A percentile compares a stretch with the other conserved stretches of the same genome.
Evolutionary conservation across 2,888 invertebrate species (phyloP).

Genomic region (Tethea ocularis): DNA sequence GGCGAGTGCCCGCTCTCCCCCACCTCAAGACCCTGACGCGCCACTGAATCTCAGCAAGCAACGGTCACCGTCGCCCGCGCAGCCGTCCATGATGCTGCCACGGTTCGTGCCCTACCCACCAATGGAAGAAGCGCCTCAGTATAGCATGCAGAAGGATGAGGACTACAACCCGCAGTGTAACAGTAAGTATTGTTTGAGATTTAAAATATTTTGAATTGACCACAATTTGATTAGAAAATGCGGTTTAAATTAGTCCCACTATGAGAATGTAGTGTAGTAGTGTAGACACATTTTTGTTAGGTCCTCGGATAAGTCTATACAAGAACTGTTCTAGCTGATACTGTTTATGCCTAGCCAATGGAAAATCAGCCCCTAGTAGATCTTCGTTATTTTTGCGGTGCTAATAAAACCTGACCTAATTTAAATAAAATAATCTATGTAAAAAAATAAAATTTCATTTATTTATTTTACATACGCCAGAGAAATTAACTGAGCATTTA

Average conservation of each 20-base stretch:
- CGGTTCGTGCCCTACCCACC: slow-evolving; percentile 80
- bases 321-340: too few species aligned
- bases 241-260: too few species aligned
- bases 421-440: too few species aligned
- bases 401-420: too few species aligned
- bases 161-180: slow-evolving; percentile 72
- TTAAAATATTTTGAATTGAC: background rate
- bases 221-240: too few species aligned
- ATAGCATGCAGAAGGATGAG: slow-evolving; percentile 73
- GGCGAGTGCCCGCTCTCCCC: slow-evolving; percentile 82
- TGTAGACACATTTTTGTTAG: too few species aligned
- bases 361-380: too few species aligned
- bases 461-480: background rate
- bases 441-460: too few species aligned
- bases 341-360: too few species aligned
- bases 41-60: slow-evolving; percentile 96
- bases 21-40: slow-evolving; percentile 88
- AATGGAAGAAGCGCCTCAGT: slow-evolving; percentile 70
- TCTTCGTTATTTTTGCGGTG: too few species aligned
- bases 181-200: slow-evolving; percentile 52
- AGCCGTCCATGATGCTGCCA: slow-evolving; percentile 80
- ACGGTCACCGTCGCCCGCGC: slow-evolving; percentile 85
- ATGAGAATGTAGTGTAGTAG: too few species aligned
- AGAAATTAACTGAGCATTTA: background rate
- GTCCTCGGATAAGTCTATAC: too few species aligned